Evolutionary conservation across 2,888 invertebrate genomes (phyloP).

Genomic region (Seira musarum): DNA sequence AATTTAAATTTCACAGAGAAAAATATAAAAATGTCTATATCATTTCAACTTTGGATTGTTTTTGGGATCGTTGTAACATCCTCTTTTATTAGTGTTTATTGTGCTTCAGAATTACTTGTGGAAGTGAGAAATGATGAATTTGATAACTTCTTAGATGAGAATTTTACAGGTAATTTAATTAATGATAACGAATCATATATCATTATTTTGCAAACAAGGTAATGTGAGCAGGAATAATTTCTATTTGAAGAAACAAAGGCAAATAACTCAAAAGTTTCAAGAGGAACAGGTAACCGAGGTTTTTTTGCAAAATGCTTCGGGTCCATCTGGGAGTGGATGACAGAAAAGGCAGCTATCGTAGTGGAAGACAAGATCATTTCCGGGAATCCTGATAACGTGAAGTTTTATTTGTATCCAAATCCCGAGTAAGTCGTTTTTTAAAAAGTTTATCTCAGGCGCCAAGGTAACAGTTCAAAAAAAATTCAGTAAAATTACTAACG

Average conservation of each 20-base stretch:
- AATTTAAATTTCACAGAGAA: not conserved
- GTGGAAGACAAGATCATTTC: constrained; percentile 55
- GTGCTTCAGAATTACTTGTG: constrained; percentile 35
- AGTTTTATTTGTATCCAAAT: constrained; percentile 54
- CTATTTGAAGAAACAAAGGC: too few relatives aligned
- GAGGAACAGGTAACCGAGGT: too few relatives aligned
- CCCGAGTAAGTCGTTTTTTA: constrained; percentile 13
- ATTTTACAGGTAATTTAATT: constrained; percentile 25
- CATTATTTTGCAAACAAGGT: too few relatives aligned
- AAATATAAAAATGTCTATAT: constrained; percentile 44
- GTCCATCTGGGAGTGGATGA: constrained; percentile 27
- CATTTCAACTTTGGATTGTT: constrained; percentile 21
- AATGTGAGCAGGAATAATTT: too few relatives aligned
- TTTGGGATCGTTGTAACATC: constrained; percentile 41
- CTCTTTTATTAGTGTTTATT: constrained; percentile 48
- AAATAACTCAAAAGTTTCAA: too few relatives aligned
- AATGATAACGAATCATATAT: too few relatives aligned
- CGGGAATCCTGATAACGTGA: constrained; percentile 50
- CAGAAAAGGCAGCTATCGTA: constrained; percentile 13
- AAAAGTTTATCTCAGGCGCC: too few relatives aligned
- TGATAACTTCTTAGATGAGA: too few relatives aligned
- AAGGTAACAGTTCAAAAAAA: not conserved
- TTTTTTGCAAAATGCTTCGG: constrained; percentile 40
- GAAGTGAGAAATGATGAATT: too few relatives aligned
- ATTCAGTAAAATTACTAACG: not conserved